These are phyloP conservation scores for Mormyrops boulengeri DNA, from an alignment of 2,797 vertebrate genomes.

Conservation along the genomic window DNA sequence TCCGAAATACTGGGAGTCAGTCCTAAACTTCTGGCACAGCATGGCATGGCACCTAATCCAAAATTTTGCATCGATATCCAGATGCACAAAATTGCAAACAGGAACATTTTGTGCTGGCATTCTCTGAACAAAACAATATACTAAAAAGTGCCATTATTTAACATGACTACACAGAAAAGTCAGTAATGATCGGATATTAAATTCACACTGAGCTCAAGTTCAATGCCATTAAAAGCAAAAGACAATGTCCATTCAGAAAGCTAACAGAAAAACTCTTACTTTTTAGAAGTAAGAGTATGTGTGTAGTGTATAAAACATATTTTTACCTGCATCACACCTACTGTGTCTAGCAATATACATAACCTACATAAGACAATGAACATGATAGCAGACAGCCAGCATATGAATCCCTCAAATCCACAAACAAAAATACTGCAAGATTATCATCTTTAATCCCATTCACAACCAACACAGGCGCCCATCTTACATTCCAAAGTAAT, in stretches of 20 bases:
- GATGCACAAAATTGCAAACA: neutral
- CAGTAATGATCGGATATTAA: neutral
- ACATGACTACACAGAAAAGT: neutral
- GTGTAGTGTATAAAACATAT: neutral
- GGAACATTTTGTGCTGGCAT: neutral
- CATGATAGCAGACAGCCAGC: neutral
- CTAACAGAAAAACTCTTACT: neutral
- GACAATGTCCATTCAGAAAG: neutral
- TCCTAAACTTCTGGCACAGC: neutral
- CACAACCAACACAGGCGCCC: neutral
- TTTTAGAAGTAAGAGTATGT: neutral
- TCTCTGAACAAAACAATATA: neutral
- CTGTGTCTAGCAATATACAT: neutral
- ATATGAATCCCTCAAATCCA: neutral
- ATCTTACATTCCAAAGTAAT: slow-evolving; percentile 11
- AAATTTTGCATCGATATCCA: neutral
- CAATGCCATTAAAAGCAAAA: neutral
- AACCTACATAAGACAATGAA: neutral
- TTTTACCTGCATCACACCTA: neutral
- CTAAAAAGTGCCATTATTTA: neutral
- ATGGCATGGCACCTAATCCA: neutral
- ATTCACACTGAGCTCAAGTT: neutral
- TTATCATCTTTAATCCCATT: slow-evolving; percentile 13
- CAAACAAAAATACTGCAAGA: neutral
- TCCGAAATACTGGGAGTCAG: neutral